phyloP scores from a whole-genome alignment of 2,888 invertebrate species.

The Pyrgus malvae region DNA sequence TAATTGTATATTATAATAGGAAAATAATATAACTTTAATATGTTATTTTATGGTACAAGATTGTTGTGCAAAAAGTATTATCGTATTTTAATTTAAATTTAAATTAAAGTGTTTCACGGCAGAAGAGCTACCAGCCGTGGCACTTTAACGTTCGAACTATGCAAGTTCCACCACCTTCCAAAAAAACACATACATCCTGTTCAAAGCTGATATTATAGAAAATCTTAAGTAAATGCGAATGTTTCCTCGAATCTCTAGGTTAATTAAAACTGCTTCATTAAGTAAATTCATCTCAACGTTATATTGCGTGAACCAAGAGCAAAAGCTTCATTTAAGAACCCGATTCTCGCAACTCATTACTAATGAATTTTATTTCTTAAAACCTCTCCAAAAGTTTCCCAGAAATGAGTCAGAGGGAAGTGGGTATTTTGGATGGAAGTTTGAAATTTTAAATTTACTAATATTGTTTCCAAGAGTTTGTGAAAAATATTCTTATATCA shows the following conservation, averaged over 20 bases:
- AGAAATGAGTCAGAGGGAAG: conserved; percentile 24
- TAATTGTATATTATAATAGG: too few species aligned
- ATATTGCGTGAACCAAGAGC: not conserved
- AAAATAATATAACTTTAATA: too few species aligned
- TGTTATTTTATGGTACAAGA: too few species aligned
- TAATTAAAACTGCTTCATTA: not conserved
- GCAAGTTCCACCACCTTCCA: too few species aligned
- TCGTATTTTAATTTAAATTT: too few species aligned
- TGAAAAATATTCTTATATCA: too few species aligned
- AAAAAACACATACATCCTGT: too few species aligned
- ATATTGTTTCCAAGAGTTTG: conserved; percentile 36
- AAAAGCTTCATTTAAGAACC: conserved; percentile 1
- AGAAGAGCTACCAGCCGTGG: too few species aligned
- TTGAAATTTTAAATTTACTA: conserved; percentile 33
- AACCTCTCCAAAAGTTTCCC: conserved; percentile 16
- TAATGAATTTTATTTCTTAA: conserved; percentile 27
- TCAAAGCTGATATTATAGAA: too few species aligned
- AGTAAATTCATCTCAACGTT: not conserved
- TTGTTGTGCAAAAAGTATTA: too few species aligned
- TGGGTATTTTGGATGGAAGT: conserved; percentile 26
- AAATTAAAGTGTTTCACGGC: too few species aligned
- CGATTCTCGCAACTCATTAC: conserved; percentile 20
- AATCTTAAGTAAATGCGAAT: not conserved
- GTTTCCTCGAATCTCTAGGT: not conserved
- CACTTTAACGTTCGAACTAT: too few species aligned